Conservation (phyloP, 2,888 invertebrate species). For the Cepaea hortensis region DNA sequence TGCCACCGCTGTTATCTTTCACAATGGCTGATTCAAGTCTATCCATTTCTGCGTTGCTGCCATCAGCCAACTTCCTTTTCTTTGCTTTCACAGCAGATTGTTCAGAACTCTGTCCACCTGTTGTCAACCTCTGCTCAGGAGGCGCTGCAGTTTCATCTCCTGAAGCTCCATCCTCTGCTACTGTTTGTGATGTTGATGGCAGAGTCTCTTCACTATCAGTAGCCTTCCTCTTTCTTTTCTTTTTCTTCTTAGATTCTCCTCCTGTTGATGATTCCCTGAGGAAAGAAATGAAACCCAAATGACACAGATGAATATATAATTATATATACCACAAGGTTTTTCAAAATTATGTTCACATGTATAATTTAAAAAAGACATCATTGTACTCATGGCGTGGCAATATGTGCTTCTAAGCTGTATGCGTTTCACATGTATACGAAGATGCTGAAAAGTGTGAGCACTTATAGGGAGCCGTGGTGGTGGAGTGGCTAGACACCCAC, state of each 20-base stretch:
- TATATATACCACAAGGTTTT: too few relatives aligned
- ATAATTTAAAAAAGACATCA: too few relatives aligned
- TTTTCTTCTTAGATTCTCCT: conserved; percentile 9
- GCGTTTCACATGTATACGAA: too few relatives aligned
- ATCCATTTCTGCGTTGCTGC: background rate
- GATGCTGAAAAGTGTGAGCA: too few relatives aligned
- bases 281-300: background rate
- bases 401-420: too few relatives aligned
- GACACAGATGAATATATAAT: too few relatives aligned
- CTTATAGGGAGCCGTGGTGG: too few relatives aligned
- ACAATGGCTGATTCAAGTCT: background rate
- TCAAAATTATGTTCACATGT: too few relatives aligned
- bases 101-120: background rate
- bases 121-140: background rate
- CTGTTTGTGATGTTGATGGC: background rate
- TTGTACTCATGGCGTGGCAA: too few relatives aligned
- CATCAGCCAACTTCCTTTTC: conserved; percentile 11
- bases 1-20: background rate
- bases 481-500: too few relatives aligned
- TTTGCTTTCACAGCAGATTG: background rate
- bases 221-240: conserved; percentile 22
- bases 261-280: background rate
- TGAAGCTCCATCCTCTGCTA: background rate
- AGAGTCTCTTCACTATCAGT: background rate
- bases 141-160: background rate